phyloP scores from a whole-genome alignment of 2,113 vertebrate species.

The Mesembrinibis cayennensis region DNA sequence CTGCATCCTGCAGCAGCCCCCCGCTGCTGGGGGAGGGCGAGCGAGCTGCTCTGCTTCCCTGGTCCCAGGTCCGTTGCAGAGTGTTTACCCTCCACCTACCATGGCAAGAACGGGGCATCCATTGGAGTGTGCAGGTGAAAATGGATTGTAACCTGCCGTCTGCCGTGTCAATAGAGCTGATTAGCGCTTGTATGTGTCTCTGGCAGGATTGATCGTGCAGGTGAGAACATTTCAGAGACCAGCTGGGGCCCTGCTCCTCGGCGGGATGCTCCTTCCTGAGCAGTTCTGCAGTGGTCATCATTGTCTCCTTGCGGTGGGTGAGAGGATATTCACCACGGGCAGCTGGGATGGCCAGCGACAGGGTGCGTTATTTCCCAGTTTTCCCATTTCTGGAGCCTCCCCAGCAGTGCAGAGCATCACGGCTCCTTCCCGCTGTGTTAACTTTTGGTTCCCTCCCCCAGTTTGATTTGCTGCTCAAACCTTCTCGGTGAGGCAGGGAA shows the following conservation, averaged over 20 bases:
- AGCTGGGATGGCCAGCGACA: not conserved
- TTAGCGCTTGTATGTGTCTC: constrained; percentile 59
- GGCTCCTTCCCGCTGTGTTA: not conserved
- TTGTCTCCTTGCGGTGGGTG: not conserved
- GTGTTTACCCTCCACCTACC: not conserved
- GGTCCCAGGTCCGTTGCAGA: not conserved
- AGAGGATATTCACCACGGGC: not conserved
- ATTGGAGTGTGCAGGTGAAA: constrained; percentile 72
- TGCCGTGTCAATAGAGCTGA: constrained; percentile 60
- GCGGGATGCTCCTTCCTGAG: not conserved
- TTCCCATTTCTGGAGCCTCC: not conserved
- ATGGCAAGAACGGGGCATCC: constrained; percentile 65
- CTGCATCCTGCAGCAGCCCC: not conserved
- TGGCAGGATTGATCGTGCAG: constrained; percentile 47
- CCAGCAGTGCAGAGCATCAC: not conserved
- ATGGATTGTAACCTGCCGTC: constrained; percentile 66
- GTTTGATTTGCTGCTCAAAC: not conserved
- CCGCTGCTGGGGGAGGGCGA: not conserved
- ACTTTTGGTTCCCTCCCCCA: not conserved
- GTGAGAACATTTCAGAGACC: constrained; percentile 65
- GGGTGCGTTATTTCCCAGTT: not conserved
- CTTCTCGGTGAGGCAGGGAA: not conserved
- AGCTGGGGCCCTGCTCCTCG: constrained; percentile 14
- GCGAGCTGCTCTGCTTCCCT: not conserved
- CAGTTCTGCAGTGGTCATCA: not conserved